These are phyloP conservation scores for Tillus elongatus DNA, from an alignment of 2,888 invertebrate genomes.

Conservation along the genomic window DNA sequence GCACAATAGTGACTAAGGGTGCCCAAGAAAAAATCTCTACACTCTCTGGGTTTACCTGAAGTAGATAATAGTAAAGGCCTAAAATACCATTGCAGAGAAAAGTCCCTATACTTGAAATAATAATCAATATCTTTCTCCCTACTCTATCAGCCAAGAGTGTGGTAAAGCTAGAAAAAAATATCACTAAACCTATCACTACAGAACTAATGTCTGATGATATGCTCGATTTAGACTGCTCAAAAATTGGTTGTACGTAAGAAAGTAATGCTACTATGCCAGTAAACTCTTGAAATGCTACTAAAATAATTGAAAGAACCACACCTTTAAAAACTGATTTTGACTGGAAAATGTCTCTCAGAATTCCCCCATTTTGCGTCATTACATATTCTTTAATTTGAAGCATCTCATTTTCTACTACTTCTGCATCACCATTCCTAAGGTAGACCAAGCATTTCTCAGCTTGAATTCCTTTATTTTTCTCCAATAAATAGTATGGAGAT, in stretches of 20 bases:
- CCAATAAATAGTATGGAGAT: slow-evolving; percentile 61
- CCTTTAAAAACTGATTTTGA: slow-evolving; percentile 63
- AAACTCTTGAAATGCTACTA: slow-evolving; percentile 73
- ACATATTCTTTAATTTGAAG: neutral
- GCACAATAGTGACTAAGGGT: slow-evolving; percentile 54
- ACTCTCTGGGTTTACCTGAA: slow-evolving; percentile 45
- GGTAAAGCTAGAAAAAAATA: slow-evolving; percentile 60
- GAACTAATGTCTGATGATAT: slow-evolving; percentile 57
- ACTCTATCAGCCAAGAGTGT: slow-evolving; percentile 68
- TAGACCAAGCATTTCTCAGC: slow-evolving; percentile 49
- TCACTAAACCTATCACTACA: slow-evolving; percentile 66
- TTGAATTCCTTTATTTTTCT: slow-evolving; percentile 48
- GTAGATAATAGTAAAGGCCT: slow-evolving; percentile 43
- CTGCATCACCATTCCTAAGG: slow-evolving; percentile 50
- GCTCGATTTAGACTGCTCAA: slow-evolving; percentile 53
- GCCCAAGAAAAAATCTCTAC: slow-evolving; percentile 50
- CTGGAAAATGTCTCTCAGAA: slow-evolving; percentile 48
- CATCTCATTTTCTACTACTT: neutral
- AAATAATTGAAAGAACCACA: slow-evolving; percentile 58
- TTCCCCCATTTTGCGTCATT: neutral
- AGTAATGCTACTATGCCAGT: slow-evolving; percentile 69
- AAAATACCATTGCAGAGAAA: slow-evolving; percentile 52
- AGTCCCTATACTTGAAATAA: slow-evolving; percentile 59
- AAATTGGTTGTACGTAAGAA: slow-evolving; percentile 63
- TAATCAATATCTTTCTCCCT: slow-evolving; percentile 61